Evolutionary conservation across 2,888 invertebrate genomes (phyloP).

Genomic region (Scaeva pyrastri): DNA sequence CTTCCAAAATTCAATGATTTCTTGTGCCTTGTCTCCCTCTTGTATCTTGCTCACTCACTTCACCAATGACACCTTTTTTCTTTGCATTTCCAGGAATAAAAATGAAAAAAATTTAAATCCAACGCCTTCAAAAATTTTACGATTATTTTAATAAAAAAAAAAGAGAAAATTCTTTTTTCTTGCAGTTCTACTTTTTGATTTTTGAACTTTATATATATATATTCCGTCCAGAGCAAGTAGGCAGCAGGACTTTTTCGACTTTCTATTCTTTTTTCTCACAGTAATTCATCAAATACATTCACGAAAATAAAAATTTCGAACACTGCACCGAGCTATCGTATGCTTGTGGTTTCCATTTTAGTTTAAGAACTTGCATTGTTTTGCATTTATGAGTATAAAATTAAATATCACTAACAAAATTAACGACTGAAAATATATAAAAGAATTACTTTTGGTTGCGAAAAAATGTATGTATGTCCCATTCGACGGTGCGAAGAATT

Average conservation of each 20-base stretch:
- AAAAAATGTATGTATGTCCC: conserved; percentile 59
- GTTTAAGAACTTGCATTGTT: conserved; percentile 44
- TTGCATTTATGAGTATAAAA: conserved; percentile 50
- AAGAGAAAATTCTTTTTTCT: conserved; percentile 13
- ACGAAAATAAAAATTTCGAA: conserved; percentile 37
- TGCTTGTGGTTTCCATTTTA: conserved; percentile 52
- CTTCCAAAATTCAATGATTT: conserved; percentile 56
- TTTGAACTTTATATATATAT: conserved; percentile 12
- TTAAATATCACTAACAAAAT: conserved; percentile 53
- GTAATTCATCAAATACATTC: conserved; percentile 54
- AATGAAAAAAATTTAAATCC: conserved; percentile 35
- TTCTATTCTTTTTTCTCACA: conserved; percentile 56
- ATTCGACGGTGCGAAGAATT: conserved; percentile 68
- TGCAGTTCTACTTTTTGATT: conserved; percentile 40
- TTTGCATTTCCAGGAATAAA: conserved; percentile 60
- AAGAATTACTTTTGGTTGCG: conserved; percentile 26
- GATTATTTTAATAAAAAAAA: conserved; percentile 26
- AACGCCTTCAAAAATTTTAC: conserved; percentile 42
- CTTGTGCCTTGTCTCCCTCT: conserved; percentile 35
- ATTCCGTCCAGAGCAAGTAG: conserved; percentile 24
- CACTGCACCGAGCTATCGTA: conserved; percentile 44
- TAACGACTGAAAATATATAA: conserved; percentile 32
- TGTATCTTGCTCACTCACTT: conserved; percentile 36
- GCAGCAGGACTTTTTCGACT: conserved; percentile 45
- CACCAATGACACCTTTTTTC: conserved; percentile 61